Conservation (phyloP, 2,113 vertebrate species). For the Perca flavescens region DNA sequence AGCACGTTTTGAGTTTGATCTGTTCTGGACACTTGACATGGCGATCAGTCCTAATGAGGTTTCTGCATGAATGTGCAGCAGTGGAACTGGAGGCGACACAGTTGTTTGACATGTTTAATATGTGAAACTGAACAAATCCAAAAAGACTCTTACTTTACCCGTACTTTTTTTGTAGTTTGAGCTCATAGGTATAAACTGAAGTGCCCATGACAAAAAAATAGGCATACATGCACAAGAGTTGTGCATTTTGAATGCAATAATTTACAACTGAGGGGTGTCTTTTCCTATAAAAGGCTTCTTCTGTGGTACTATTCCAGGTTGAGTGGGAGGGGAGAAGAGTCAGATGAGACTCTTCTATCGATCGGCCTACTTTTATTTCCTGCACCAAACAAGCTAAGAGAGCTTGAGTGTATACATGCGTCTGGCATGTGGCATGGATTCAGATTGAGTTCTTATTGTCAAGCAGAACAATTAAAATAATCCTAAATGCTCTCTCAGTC, state of each 20-base stretch:
- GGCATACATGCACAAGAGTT: neutral
- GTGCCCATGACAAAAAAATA: neutral
- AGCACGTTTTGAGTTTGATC: neutral
- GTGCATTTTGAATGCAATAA: neutral
- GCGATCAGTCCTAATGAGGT: neutral
- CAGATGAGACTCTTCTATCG: slow-evolving; percentile 50
- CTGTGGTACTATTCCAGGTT: slow-evolving; percentile 40
- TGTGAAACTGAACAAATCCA: neutral
- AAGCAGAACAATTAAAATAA: slow-evolving; percentile 26
- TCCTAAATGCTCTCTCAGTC: slow-evolving; percentile 17
- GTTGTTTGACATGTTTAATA: slow-evolving; percentile 8
- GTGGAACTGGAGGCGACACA: neutral
- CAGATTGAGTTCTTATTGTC: slow-evolving; percentile 5
- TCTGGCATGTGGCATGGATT: slow-evolving; percentile 19
- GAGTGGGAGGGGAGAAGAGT: slow-evolving; percentile 47
- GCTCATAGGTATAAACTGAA: neutral
- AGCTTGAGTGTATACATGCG: slow-evolving; percentile 11
- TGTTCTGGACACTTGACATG: neutral
- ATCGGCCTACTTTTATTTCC: slow-evolving; percentile 64
- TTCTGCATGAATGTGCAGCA: neutral
- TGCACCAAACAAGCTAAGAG: slow-evolving; percentile 51
- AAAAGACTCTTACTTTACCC: neutral
- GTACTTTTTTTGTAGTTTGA: neutral
- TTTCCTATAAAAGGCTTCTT: slow-evolving; percentile 30
- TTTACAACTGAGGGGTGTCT: slow-evolving; percentile 10